Base-by-base conservation (phyloP, 64 coral and sea anemone species). In the Porites australiensis region DNA sequence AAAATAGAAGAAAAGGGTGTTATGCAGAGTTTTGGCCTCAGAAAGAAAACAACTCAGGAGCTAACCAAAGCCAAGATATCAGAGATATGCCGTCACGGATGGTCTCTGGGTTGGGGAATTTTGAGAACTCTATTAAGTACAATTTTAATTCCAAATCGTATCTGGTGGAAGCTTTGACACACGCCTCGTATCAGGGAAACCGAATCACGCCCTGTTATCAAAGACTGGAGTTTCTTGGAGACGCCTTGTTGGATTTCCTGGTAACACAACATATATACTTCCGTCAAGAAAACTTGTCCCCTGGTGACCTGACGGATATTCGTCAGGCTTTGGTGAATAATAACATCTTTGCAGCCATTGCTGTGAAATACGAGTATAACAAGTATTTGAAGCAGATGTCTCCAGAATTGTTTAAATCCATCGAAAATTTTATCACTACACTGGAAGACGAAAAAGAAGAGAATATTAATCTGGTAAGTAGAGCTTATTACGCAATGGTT, bases 251-350 rank as follows among this genome's bases (percentile, higher is more conserved):
- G 70, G 97, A 98, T 53, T 98, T 98, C 22, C 69, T 98, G 27
- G 94, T 98, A 20, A 98, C 97, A 9, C 93, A 98, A 78, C 90
- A 93, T 16, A 44, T 98, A 63, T 98, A 98, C 54, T 96, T 89
- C 51, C 59, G 74, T 43, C 72, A 94, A 8, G 75, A 20, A 7
- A 83, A 72, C 14, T 92, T 98, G 37, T 86, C 75, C 1, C 97
- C 97, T 3, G 97, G 97, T 19, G 68, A 96, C 52, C 64, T 98
- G 67, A 98, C 97, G 15, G 27, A 37, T 37, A 37, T 37, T 37
- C 27, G 27, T 1, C 27, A 37, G 27, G 27, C 27, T 37, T 37
- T 37, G 27, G 27, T 37, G 27, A 37, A 37, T 37, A 37, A 37
- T 37, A 37, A 37, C 27, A 37, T 37, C 27, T 37, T 37, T 37